Evolutionary conservation across 2,113 vertebrate species (phyloP).

Genomic region (Todiramphus chloris): DNA sequence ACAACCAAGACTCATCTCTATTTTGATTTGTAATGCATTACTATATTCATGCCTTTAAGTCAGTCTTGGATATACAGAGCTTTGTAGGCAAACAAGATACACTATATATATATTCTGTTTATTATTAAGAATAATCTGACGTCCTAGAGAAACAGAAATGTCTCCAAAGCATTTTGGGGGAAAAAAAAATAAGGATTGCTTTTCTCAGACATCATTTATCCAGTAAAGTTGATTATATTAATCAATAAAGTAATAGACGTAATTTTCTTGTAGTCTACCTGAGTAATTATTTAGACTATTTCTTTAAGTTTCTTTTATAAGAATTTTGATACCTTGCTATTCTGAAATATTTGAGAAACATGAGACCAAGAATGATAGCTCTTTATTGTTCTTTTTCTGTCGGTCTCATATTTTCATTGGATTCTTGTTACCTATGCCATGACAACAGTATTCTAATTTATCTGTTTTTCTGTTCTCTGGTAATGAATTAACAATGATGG

Average conservation of each 20-base stretch:
- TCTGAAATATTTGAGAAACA: slow-evolving; percentile 21
- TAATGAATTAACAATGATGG: slow-evolving; percentile 5
- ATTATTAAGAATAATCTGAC: not conserved
- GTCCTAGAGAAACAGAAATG: not conserved
- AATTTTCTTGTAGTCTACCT: not conserved
- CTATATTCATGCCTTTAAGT: not conserved
- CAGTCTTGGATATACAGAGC: not conserved
- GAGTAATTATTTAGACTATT: slow-evolving; percentile 2
- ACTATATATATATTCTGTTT: not conserved
- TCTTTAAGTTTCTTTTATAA: not conserved
- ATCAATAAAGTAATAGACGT: not conserved
- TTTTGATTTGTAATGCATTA: not conserved
- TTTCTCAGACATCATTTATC: not conserved
- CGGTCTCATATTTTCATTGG: slow-evolving; percentile 10
- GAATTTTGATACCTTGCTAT: slow-evolving; percentile 10
- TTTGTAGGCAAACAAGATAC: not conserved
- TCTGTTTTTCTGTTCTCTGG: slow-evolving; percentile 18
- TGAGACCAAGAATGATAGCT: not conserved
- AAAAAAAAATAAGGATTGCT: not conserved
- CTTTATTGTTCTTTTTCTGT: not conserved
- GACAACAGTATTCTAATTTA: slow-evolving; percentile 57
- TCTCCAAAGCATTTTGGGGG: not conserved
- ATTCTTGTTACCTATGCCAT: not conserved
- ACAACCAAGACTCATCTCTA: not conserved
- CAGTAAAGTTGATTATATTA: not conserved